Conservation (phyloP, 2,797 vertebrate species). For the Fundulus diaphanus region DNA sequence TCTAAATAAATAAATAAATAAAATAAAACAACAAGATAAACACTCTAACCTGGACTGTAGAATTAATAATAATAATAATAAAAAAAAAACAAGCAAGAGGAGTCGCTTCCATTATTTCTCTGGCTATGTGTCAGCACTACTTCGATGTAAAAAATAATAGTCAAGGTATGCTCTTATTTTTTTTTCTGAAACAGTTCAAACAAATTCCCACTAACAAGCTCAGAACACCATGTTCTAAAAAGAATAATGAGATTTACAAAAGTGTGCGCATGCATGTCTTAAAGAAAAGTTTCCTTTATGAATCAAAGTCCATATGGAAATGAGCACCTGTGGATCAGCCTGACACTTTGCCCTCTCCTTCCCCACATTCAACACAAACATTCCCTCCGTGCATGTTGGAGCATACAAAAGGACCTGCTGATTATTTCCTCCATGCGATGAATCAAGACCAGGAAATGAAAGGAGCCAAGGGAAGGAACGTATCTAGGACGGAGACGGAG, state of each 20-base stretch:
- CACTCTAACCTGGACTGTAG: background rate
- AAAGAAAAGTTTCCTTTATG: background rate
- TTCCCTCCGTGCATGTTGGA: constrained; percentile 2
- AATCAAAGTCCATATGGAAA: constrained; percentile 10
- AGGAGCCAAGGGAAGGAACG: background rate
- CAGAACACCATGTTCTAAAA: background rate
- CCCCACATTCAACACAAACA: constrained; percentile 9
- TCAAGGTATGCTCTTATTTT: background rate
- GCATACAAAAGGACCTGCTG: constrained; percentile 16
- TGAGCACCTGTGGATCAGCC: background rate
- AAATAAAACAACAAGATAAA: background rate
- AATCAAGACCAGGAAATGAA: constrained; percentile 9
- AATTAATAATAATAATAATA: too few relatives aligned
- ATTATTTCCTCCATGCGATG: background rate
- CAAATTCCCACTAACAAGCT: background rate
- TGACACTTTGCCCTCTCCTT: background rate
- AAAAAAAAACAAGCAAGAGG: background rate
- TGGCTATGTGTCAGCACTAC: background rate
- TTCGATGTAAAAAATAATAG: background rate
- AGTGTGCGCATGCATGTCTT: background rate
- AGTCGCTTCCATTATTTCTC: background rate
- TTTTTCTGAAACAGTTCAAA: background rate
- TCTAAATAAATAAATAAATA: too few relatives aligned
- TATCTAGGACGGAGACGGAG: too few relatives aligned
- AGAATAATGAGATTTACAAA: constrained; percentile 1